phyloP scores from a whole-genome alignment of 2,888 invertebrate genomes.

The Chloromyia formosa region DNA sequence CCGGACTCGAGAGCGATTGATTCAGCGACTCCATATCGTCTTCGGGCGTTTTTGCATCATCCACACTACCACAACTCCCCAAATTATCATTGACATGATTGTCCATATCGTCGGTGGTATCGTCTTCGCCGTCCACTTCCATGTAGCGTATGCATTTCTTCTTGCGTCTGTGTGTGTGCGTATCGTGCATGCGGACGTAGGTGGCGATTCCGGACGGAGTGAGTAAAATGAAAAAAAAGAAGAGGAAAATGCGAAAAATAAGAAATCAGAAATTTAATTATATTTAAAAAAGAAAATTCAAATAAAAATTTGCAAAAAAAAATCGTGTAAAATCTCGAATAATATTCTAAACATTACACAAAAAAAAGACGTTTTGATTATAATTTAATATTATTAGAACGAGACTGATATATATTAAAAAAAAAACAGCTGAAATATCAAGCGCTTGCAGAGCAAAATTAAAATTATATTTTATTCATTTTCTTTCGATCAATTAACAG shows the following conservation, averaged over 20 bases:
- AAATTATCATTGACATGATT: conserved; percentile 74
- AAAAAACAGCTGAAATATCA: too few species aligned
- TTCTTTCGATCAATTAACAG: too few species aligned
- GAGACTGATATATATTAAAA: too few species aligned
- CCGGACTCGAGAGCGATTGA: conserved; percentile 70
- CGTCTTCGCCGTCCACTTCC: conserved; percentile 80
- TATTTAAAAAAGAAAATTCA: neutral
- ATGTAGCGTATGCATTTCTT: conserved; percentile 97
- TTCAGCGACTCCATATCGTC: conserved; percentile 72
- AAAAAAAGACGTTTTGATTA: too few species aligned
- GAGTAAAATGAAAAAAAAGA: conserved; percentile 36
- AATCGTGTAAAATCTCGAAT: too few species aligned
- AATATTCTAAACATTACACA: too few species aligned
- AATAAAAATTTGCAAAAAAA: too few species aligned
- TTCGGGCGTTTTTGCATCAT: conserved; percentile 75
- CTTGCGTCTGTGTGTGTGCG: conserved; percentile 77
- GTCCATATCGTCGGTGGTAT: conserved; percentile 61
- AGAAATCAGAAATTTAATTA: conserved; percentile 42
- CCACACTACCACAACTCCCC: conserved; percentile 82
- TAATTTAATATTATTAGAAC: too few species aligned
- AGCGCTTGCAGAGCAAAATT: too few species aligned
- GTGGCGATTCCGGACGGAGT: conserved; percentile 51
- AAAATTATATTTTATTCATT: too few species aligned
- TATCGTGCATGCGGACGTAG: too few species aligned
- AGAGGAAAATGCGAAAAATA: conserved; percentile 46